Evolutionary conservation across 2,113 vertebrate species (phyloP).

Genomic region (Taurulus bubalis): DNA sequence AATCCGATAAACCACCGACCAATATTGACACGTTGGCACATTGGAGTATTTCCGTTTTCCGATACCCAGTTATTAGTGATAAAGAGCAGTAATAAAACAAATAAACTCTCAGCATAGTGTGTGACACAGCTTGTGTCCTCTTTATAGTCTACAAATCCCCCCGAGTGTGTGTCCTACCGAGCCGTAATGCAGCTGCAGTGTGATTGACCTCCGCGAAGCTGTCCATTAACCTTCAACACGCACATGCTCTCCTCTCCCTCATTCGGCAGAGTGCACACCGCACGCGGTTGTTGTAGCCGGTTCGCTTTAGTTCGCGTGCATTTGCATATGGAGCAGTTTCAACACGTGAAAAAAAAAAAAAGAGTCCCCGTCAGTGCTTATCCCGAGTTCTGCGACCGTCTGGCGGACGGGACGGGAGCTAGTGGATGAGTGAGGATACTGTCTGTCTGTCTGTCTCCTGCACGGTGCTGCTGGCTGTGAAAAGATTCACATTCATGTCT

Average conservation of each 20-base stretch:
- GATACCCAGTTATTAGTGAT: background rate
- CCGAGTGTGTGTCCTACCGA: constrained; percentile 26
- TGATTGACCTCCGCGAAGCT: constrained; percentile 70
- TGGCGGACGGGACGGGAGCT: constrained; percentile 23
- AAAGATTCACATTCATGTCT: constrained; percentile 4
- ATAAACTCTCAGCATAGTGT: constrained; percentile 10
- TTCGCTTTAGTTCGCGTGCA: background rate
- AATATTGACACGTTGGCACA: background rate
- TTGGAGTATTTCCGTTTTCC: background rate
- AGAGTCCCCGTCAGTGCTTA: no score
- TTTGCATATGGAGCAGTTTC: constrained; percentile 35
- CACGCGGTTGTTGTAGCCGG: constrained; percentile 27
- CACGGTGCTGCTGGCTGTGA: background rate
- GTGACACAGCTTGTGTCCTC: constrained; percentile 24
- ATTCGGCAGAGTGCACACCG: constrained; percentile 47
- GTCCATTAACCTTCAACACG: constrained; percentile 72
- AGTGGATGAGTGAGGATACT: constrained; percentile 6
- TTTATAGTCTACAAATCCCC: constrained; percentile 24
- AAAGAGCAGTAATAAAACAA: background rate
- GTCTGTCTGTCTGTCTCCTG: background rate
- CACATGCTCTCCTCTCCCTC: constrained; percentile 21
- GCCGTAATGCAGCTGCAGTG: constrained; percentile 50
- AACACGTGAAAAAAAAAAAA: no score
- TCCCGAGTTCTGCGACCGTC: constrained; percentile 15
- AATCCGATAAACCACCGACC: background rate